These are phyloP conservation scores for Babylonia areolata DNA, from an alignment of 1,140 invertebrate genomes.

Conservation along the genomic window DNA sequence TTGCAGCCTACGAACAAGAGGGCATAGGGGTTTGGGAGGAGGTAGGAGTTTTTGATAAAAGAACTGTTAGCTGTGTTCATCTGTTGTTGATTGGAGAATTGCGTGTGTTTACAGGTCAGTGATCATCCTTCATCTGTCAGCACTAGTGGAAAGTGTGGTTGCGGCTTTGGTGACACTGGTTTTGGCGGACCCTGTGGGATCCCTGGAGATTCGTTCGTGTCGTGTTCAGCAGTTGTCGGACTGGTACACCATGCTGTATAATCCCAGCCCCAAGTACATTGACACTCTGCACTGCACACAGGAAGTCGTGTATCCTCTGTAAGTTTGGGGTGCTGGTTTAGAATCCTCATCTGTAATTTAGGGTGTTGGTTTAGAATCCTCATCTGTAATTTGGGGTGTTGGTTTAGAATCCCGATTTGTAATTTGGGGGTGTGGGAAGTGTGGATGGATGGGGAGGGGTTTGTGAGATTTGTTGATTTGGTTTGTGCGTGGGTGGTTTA, in stretches of 20 bases:
- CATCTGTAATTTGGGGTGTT: too few relatives aligned
- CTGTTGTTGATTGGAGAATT: neutral
- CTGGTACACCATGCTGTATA: constrained; percentile 97
- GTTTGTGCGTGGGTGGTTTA: too few relatives aligned
- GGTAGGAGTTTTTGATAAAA: too few relatives aligned
- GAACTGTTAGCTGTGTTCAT: too few relatives aligned
- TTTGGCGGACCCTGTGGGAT: constrained; percentile 85
- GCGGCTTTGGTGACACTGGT: constrained; percentile 86
- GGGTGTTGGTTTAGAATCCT: too few relatives aligned
- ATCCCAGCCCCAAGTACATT: constrained; percentile 94
- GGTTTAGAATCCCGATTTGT: too few relatives aligned
- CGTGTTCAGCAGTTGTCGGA: constrained; percentile 87
- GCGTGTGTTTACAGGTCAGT: constrained; percentile 80
- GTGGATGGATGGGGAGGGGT: too few relatives aligned
- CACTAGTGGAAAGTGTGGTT: constrained; percentile 86
- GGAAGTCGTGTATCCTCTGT: constrained; percentile 97
- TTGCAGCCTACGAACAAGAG: too few relatives aligned
- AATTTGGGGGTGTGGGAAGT: too few relatives aligned
- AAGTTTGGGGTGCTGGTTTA: constrained; percentile 76
- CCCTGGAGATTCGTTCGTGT: constrained; percentile 84
- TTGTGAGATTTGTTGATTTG: too few relatives aligned
- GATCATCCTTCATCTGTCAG: constrained; percentile 84
- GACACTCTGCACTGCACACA: constrained; percentile 93
- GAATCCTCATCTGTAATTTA: too few relatives aligned
- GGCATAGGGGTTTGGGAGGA: too few relatives aligned